Conservation (phyloP, 2,888 invertebrate species). For the Melanotus villosus region DNA sequence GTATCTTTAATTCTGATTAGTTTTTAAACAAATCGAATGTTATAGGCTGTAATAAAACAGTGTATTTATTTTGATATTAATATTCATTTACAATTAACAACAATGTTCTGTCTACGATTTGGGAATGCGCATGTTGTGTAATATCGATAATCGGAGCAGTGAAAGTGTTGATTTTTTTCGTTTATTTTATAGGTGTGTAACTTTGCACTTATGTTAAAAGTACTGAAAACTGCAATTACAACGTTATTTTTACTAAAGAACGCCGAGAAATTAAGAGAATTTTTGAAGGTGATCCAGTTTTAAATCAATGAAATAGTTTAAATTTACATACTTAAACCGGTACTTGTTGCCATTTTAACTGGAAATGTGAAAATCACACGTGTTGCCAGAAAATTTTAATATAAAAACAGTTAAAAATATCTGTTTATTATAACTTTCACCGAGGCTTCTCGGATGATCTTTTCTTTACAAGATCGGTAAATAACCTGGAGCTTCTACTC, state of each 20-base stretch:
- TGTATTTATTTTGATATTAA: slow-evolving; percentile 15
- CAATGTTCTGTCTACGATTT: slow-evolving; percentile 23
- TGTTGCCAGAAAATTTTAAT: slow-evolving; percentile 17
- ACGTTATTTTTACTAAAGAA: background rate
- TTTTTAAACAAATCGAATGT: background rate
- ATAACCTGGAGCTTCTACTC: too few species aligned
- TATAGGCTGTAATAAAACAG: background rate
- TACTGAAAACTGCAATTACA: background rate
- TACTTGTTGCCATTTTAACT: slow-evolving; percentile 23
- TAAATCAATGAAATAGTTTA: slow-evolving; percentile 13
- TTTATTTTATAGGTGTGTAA: slow-evolving; percentile 8
- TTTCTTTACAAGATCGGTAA: too few species aligned
- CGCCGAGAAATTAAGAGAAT: slow-evolving; percentile 27
- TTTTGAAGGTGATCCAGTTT: slow-evolving; percentile 37
- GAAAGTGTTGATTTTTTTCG: slow-evolving; percentile 38
- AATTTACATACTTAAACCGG: slow-evolving; percentile 23
- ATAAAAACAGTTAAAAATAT: too few species aligned
- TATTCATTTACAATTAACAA: slow-evolving; percentile 2
- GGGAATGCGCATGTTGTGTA: slow-evolving; percentile 39
- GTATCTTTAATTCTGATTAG: background rate
- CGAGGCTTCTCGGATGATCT: too few species aligned
- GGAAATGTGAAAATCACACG: slow-evolving; percentile 35
- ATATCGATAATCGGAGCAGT: slow-evolving; percentile 44
- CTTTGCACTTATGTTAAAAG: background rate
- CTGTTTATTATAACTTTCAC: too few species aligned